A percentile compares a stretch with the other conserved stretches of the same genome.
Conservation (phyloP, 2,797 vertebrate genomes). For the Carduelis carduelis region DNA sequence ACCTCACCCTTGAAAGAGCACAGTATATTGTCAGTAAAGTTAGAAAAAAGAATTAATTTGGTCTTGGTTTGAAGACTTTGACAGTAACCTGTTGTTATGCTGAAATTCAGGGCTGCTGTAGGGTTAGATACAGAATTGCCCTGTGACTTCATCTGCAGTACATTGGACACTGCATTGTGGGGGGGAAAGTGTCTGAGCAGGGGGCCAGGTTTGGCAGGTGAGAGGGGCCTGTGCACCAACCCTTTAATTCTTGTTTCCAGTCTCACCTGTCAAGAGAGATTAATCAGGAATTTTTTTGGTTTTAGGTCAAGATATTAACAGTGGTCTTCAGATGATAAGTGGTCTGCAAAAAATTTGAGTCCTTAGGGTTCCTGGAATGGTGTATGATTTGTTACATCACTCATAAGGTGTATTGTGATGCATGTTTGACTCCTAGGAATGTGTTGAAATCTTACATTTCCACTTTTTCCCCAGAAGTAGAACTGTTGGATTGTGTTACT, state of each 20-base stretch:
- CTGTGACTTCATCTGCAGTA: not conserved
- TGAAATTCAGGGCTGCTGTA: not conserved
- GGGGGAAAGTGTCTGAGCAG: rapidly evolving
- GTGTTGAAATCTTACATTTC: not conserved
- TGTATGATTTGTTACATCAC: rapidly evolving
- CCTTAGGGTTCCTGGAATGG: not conserved
- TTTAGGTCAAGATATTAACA: not conserved
- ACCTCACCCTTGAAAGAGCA: not conserved
- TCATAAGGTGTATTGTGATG: not conserved
- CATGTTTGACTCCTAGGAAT: not conserved
- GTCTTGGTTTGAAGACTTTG: not conserved
- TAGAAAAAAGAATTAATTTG: not conserved
- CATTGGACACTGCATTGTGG: not conserved
- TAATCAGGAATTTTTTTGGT: not conserved
- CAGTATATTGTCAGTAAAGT: not conserved
- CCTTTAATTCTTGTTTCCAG: not conserved
- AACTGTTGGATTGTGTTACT: not conserved
- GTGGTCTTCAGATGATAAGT: not conserved
- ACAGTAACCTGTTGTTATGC: not conserved
- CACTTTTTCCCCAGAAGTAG: not conserved
- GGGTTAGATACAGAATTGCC: not conserved
- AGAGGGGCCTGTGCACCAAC: not conserved
- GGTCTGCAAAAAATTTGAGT: not conserved
- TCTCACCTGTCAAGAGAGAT: not conserved
- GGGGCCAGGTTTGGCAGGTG: not conserved